Evolutionary conservation across 2,113 vertebrate species (phyloP).

Genomic region (Coptodon rendalli): DNA sequence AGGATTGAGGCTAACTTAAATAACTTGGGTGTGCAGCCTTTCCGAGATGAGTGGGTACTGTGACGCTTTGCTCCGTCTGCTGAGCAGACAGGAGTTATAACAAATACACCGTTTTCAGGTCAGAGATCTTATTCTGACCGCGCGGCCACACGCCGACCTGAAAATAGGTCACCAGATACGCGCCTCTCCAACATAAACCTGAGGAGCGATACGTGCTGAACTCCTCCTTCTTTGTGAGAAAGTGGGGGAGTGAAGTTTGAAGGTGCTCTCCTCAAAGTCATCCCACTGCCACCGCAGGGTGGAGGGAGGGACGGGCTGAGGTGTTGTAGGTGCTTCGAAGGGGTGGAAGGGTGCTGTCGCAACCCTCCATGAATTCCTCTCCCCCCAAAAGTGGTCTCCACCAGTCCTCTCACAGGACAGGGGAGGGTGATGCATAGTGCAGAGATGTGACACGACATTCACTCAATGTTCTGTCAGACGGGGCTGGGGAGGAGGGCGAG

Average conservation of each 20-base stretch:
- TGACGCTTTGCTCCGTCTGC: constrained; percentile 1
- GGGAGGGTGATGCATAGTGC: constrained; percentile 63
- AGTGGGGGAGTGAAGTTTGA: constrained; percentile 31
- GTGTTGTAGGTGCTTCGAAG: constrained; percentile 35
- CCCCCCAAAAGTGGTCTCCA: constrained; percentile 41
- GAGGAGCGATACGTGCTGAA: constrained; percentile 33
- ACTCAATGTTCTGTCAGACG: constrained; percentile 44
- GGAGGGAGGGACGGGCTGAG: constrained; percentile 21
- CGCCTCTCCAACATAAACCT: constrained; percentile 34
- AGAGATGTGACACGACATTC: constrained; percentile 61
- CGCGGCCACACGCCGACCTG: constrained; percentile 14
- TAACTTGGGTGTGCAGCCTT: constrained; percentile 15
- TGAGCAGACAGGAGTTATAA: constrained; percentile 8
- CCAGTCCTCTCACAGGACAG: constrained; percentile 40
- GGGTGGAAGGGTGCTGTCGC: constrained; percentile 31
- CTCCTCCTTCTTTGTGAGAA: constrained; percentile 38
- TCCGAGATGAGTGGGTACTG: constrained; percentile 22
- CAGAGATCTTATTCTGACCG: constrained; percentile 7
- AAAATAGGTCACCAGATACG: constrained; percentile 30
- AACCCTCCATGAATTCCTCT: constrained; percentile 36
- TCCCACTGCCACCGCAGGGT: not conserved
- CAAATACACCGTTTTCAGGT: not conserved
- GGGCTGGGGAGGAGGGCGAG: not conserved
- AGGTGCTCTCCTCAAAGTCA: constrained; percentile 37
- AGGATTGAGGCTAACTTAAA: not conserved